A percentile compares a stretch with the other conserved stretches of the same genome.
phyloP scores from a whole-genome alignment of 2,888 invertebrate species.

The Tetrapedia diversipes region DNA sequence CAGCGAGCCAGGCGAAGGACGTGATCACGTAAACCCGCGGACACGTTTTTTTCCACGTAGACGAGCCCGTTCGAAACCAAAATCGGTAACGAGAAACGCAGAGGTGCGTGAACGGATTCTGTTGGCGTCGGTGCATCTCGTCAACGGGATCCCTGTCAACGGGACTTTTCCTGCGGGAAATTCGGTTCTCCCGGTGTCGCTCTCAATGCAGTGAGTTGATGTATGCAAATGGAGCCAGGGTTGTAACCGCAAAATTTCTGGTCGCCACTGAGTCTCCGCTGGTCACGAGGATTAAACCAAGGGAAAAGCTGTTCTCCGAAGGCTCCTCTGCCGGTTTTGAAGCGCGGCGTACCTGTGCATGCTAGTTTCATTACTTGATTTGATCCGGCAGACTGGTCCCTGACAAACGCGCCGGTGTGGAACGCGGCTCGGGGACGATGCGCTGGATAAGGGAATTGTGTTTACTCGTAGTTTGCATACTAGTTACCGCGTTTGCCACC shows the following conservation, averaged over 20 bases:
- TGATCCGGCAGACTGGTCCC: constrained; percentile 42
- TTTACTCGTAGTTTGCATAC: constrained; percentile 81
- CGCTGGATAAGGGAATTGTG: constrained; percentile 79
- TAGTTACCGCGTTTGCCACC: constrained; percentile 75
- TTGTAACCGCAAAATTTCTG: constrained; percentile 53
- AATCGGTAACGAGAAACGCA: constrained; percentile 51
- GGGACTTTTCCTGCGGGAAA: constrained; percentile 39
- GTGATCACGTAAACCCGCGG: constrained; percentile 5
- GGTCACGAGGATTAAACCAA: constrained; percentile 8
- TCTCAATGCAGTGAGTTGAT: constrained; percentile 11
- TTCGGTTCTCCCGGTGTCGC: constrained; percentile 25
- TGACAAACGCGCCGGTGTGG: constrained; percentile 44
- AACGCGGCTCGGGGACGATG: constrained; percentile 38
- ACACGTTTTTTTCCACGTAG: constrained; percentile 19
- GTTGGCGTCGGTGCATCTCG: constrained; percentile 36
- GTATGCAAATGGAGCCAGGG: constrained; percentile 49
- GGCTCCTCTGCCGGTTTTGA: neutral
- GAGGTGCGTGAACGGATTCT: constrained; percentile 53
- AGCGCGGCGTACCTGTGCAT: neutral
- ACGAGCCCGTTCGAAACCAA: neutral
- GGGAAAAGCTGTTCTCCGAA: constrained; percentile 28
- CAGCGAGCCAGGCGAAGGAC: neutral
- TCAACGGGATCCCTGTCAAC: constrained; percentile 19
- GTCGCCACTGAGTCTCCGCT: neutral
- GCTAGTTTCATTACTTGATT: constrained; percentile 54